Percentiles rank a stretch among this genome's conserved stretches.
phyloP scores from a whole-genome alignment of 2,113 vertebrate species.

The Agelaius phoeniceus region DNA sequence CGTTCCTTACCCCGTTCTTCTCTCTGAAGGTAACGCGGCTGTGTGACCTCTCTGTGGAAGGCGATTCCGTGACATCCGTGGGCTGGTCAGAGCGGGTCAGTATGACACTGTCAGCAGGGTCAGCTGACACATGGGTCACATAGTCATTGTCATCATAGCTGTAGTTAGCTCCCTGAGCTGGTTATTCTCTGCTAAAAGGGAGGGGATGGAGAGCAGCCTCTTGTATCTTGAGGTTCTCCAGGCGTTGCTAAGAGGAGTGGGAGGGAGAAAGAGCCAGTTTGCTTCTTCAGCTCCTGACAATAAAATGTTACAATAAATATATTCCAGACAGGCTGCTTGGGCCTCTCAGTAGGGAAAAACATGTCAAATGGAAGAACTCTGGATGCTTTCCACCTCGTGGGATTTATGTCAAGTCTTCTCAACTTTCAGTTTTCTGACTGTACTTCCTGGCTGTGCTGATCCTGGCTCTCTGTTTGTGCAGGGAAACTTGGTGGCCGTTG shows the following conservation, averaged over 20 bases:
- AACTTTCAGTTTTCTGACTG: not conserved
- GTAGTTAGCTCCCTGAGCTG: not conserved
- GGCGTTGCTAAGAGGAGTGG: not conserved
- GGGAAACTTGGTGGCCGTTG: slow-evolving; percentile 96
- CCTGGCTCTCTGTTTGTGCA: slow-evolving; percentile 45
- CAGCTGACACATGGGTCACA: not conserved
- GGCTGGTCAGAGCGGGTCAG: slow-evolving; percentile 98
- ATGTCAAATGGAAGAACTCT: not conserved
- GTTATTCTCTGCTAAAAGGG: not conserved
- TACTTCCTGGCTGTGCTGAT: not conserved
- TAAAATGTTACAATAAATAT: not conserved
- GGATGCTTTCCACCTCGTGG: not conserved
- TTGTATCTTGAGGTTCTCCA: not conserved
- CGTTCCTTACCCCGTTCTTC: not conserved
- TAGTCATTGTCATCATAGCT: not conserved
- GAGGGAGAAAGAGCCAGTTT: not conserved
- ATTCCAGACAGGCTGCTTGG: not conserved
- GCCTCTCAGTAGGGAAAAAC: not conserved
- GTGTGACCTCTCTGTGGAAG: slow-evolving; percentile 96
- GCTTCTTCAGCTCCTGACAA: not conserved
- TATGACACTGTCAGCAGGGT: not conserved
- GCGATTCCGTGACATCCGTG: slow-evolving; percentile 95
- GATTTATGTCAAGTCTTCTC: not conserved
- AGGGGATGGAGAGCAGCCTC: not conserved
- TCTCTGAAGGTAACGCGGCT: slow-evolving; percentile 89